Conservation (phyloP, 2,113 vertebrate species). For the Cinclus mexicanus region DNA sequence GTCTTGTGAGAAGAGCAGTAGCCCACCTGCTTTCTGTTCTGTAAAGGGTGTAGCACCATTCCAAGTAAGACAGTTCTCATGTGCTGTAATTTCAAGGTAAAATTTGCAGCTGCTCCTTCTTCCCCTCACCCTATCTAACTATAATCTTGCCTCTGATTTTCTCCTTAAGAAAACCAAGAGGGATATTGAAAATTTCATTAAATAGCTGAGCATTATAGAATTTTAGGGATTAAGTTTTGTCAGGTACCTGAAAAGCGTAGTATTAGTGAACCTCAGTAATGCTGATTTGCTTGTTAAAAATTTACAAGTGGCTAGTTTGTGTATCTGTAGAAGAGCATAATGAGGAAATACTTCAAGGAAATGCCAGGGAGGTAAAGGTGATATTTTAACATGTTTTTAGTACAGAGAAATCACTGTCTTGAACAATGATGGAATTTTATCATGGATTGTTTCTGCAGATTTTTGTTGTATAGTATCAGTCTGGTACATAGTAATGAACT, state of each 20-base stretch:
- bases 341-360: not conserved
- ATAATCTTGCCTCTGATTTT: not conserved
- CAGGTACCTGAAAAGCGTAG: not conserved
- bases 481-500: not conserved
- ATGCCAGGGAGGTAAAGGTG: not conserved
- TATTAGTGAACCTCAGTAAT: not conserved
- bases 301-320: not conserved
- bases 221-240: not conserved
- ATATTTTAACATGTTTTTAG: not conserved
- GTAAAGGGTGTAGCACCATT: not conserved
- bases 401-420: conserved; percentile 23
- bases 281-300: not conserved
- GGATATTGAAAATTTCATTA: not conserved
- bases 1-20: not conserved
- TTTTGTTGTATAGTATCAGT: not conserved
- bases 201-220: not conserved
- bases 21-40: not conserved
- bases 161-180: not conserved
- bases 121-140: not conserved
- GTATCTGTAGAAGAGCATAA: not conserved
- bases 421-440: not conserved
- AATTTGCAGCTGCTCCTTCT: not conserved
- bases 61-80: not conserved
- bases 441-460: not conserved
- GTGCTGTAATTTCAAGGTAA: not conserved